A percentile compares a stretch with the other conserved stretches of the same genome.
Evolutionary conservation across 2,113 vertebrate genomes (phyloP).

Genomic region (Pituophis catenifer): DNA sequence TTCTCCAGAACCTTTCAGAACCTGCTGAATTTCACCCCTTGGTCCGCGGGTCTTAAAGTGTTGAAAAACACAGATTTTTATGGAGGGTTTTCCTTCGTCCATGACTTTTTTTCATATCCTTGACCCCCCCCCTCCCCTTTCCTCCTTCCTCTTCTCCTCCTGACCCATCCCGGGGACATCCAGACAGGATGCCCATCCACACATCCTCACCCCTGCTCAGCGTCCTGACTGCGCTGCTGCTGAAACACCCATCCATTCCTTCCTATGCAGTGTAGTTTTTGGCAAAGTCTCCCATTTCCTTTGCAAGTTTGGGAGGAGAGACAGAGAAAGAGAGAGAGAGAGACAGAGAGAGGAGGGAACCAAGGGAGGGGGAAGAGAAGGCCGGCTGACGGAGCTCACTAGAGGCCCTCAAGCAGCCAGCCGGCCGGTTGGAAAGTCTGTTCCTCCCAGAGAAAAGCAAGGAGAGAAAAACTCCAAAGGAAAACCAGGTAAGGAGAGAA

Average conservation of each 20-base stretch:
- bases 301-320: neutral
- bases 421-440: too few relatives aligned
- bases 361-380: too few relatives aligned
- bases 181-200: neutral
- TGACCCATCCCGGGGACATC: neutral
- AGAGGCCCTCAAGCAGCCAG: neutral
- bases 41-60: neutral
- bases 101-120: neutral
- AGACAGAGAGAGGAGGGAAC: too few relatives aligned
- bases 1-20: too few relatives aligned
- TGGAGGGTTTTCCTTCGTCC: neutral
- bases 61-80: neutral
- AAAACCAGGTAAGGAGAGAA: neutral
- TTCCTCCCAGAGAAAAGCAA: neutral
- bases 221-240: neutral
- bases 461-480: neutral
- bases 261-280: neutral
- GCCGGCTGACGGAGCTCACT: neutral
- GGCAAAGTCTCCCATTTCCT: slow-evolving; percentile 9
- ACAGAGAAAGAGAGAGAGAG: neutral
- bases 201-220: neutral
- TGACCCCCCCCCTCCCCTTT: neutral
- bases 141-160: neutral
- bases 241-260: neutral
- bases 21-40: too few relatives aligned